Conservation (phyloP, 2,113 vertebrate species). For the Rhodinocichla rosea region DNA sequence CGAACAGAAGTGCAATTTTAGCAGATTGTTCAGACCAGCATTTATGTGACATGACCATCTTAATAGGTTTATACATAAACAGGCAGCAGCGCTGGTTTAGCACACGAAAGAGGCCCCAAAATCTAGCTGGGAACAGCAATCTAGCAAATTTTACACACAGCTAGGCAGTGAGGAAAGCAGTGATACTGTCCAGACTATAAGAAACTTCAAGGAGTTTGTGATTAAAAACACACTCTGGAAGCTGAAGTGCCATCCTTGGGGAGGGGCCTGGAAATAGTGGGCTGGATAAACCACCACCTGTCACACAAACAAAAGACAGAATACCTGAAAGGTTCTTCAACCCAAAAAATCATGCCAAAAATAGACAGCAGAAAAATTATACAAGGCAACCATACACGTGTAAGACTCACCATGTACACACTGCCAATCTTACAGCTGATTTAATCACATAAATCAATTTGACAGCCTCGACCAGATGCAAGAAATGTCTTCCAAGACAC, state of each 20-base stretch:
- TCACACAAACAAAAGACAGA: background rate
- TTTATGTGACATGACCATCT: background rate
- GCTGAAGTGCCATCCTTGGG: background rate
- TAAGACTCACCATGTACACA: background rate
- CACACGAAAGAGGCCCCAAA: background rate
- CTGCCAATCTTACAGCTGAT: background rate
- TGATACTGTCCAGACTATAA: background rate
- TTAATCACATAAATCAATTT: background rate
- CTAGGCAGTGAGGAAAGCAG: background rate
- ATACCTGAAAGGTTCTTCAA: background rate
- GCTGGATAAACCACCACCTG: background rate
- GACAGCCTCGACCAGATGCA: background rate
- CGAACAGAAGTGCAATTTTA: background rate
- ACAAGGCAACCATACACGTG: background rate
- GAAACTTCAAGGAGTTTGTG: background rate
- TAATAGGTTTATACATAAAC: rapidly evolving
- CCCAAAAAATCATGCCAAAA: background rate
- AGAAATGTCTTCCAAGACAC: background rate
- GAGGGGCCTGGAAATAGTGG: background rate
- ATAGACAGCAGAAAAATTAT: background rate
- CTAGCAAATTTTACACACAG: background rate
- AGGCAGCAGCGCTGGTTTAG: background rate
- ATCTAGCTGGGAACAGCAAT: background rate
- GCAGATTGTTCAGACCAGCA: background rate
- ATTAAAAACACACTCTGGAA: background rate